These are phyloP conservation scores for Rotaria socialis DNA, from an alignment of 2,888 invertebrate genomes.

Conservation along the genomic window DNA sequence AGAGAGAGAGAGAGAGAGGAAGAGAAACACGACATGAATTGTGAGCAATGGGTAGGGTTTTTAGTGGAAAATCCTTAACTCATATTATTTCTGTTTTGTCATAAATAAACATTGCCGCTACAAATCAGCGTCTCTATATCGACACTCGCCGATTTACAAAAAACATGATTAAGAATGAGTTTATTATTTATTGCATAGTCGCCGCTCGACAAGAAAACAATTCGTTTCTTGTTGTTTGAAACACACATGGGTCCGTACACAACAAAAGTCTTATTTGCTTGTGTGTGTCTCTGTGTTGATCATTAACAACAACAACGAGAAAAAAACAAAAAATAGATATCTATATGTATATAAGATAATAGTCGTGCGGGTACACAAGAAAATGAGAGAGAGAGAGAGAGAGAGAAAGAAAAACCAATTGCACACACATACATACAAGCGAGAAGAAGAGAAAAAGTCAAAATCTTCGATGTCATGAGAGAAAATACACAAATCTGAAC, in stretches of 20 bases:
- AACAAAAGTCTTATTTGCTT: not conserved
- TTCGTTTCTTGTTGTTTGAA: too few relatives aligned
- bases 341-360: not conserved
- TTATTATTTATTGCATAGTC: too few relatives aligned
- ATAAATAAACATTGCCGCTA: not conserved
- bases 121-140: too few relatives aligned
- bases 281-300: too few relatives aligned
- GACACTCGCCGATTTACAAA: too few relatives aligned
- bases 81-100: not conserved
- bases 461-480: not conserved
- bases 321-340: too few relatives aligned
- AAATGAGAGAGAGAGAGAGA: not conserved
- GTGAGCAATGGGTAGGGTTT: not conserved
- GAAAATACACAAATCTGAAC: not conserved
- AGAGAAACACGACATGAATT: not conserved
- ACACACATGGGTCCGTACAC: not conserved
- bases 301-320: too few relatives aligned
- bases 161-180: too few relatives aligned
- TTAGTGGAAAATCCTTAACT: conserved; percentile 16
- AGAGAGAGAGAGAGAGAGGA: not conserved
- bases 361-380: not conserved
- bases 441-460: too few relatives aligned
- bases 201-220: too few relatives aligned
- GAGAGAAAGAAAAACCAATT: not conserved
- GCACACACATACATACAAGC: too few relatives aligned